These are phyloP conservation scores for Archips xylosteana DNA, from an alignment of 2,888 invertebrate genomes.

Conservation along the genomic window DNA sequence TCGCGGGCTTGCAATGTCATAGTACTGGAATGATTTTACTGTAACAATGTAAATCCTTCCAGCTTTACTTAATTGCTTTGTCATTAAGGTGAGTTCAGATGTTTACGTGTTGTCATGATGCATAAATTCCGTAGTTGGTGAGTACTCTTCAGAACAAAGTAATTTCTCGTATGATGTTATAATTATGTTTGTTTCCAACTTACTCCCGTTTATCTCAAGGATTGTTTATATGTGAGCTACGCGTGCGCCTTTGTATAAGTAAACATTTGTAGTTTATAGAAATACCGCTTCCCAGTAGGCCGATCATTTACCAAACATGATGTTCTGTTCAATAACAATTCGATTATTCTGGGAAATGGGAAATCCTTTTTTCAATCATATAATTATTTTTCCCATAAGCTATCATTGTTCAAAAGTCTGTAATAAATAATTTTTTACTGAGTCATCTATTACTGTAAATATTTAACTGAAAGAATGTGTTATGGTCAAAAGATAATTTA, in stretches of 20 bases:
- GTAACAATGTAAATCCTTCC: too few relatives aligned
- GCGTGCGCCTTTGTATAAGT: constrained; percentile 49
- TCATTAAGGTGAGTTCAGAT: not conserved
- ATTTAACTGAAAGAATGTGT: not conserved
- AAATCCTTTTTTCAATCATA: constrained; percentile 32
- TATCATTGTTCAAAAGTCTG: constrained; percentile 1
- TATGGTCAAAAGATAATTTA: not conserved
- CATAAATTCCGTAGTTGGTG: not conserved
- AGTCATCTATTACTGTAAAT: not conserved
- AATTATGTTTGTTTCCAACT: constrained; percentile 25
- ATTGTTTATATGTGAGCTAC: constrained; percentile 45
- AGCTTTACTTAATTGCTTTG: too few relatives aligned
- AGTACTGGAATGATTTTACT: too few relatives aligned
- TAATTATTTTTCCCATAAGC: constrained; percentile 24
- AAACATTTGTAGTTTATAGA: constrained; percentile 56
- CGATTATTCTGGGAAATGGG: not conserved
- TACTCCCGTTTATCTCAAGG: constrained; percentile 44
- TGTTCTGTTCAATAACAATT: constrained; percentile 24
- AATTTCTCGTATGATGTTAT: constrained; percentile 16
- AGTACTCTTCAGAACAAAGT: constrained; percentile 6
- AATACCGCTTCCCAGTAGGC: constrained; percentile 45
- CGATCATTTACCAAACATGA: constrained; percentile 26
- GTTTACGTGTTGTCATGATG: not conserved
- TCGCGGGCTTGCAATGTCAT: too few relatives aligned
- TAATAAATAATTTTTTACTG: not conserved